These are phyloP conservation scores for Cephus pulcher DNA, from an alignment of 2,888 invertebrate species.

Conservation along the genomic window DNA sequence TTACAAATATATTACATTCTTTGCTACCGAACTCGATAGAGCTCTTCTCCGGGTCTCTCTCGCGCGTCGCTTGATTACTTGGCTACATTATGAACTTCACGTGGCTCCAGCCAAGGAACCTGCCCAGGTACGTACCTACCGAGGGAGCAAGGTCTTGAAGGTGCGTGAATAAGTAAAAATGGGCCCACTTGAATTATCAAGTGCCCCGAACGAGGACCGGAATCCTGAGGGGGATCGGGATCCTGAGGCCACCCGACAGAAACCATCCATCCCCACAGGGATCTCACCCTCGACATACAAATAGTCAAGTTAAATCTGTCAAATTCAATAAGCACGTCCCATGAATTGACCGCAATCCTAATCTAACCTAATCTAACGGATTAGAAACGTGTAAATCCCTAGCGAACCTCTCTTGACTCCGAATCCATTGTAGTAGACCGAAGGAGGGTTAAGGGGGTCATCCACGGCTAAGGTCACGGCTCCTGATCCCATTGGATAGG, in stretches of 20 bases:
- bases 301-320: neutral
- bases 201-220: neutral
- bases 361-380: constrained; percentile 40
- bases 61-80: neutral
- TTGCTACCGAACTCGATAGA: constrained; percentile 53
- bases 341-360: neutral
- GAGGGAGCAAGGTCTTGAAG: neutral
- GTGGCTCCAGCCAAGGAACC: neutral
- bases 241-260: neutral
- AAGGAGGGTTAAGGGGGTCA: neutral
- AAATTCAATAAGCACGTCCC: neutral
- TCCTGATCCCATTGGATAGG: neutral
- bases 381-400: constrained; percentile 35
- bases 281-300: constrained; percentile 17
- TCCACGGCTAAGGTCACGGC: neutral
- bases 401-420: constrained; percentile 57
- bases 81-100: neutral
- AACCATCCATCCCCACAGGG: constrained; percentile 9
- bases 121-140: neutral
- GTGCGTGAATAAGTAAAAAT: neutral
- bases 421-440: constrained; percentile 41
- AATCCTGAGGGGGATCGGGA: neutral
- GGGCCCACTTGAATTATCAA: neutral
- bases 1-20: constrained; percentile 59
- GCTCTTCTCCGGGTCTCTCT: constrained; percentile 24